Conservation (phyloP, 2,113 vertebrate genomes). For the Pavo muticus region DNA sequence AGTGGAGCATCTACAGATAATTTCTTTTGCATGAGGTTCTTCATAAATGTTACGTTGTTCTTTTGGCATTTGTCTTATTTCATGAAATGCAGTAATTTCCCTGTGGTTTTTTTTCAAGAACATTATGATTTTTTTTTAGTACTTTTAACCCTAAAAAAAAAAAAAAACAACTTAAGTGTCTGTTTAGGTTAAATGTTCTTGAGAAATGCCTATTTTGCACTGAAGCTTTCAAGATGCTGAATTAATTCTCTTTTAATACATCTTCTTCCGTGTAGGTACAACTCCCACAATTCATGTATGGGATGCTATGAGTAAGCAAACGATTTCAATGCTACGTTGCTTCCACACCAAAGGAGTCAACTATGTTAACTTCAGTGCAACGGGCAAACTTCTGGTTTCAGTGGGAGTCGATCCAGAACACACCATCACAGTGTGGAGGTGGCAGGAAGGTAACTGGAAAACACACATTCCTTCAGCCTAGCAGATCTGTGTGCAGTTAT, state of each 20-base stretch:
- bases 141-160: background rate
- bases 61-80: slow-evolving; percentile 25
- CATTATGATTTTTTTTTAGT: background rate
- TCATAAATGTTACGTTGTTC: background rate
- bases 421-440: slow-evolving; percentile 95
- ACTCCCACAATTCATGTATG: slow-evolving; percentile 95
- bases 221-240: background rate
- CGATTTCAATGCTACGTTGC: slow-evolving; percentile 93
- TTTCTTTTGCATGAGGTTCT: slow-evolving; percentile 58
- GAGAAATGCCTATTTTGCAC: background rate
- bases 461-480: fast-evolving
- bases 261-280: slow-evolving; percentile 77
- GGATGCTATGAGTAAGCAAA: slow-evolving; percentile 96
- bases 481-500: background rate
- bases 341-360: slow-evolving; percentile 93
- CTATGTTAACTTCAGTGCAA: slow-evolving; percentile 95
- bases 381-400: slow-evolving; percentile 93
- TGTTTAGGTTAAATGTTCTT: slow-evolving; percentile 39
- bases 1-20: slow-evolving; percentile 23
- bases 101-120: slow-evolving; percentile 16
- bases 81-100: background rate
- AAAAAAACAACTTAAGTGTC: background rate
- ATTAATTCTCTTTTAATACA: background rate
- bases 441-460: slow-evolving; percentile 91
- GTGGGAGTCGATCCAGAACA: slow-evolving; percentile 95